Percentiles rank a stretch among this genome's conserved stretches.
Conservation (phyloP, 2,797 vertebrate species). For the Rhadinocentrus ornatus region DNA sequence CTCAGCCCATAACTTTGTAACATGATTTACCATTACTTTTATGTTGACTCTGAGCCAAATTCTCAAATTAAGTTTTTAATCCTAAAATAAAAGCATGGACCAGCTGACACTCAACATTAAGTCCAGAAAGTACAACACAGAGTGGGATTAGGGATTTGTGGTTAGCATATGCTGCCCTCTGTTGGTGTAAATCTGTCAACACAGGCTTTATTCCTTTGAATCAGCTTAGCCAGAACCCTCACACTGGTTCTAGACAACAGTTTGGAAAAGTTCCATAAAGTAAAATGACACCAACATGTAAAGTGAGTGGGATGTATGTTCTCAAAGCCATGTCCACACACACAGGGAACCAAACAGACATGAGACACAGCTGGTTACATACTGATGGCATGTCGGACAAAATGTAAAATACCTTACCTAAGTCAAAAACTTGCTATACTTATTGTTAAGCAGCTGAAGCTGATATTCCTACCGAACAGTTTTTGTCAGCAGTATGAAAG, state of each 20-base stretch:
- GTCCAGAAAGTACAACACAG: neutral
- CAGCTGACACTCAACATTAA: neutral
- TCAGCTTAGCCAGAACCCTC: neutral
- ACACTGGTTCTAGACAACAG: conserved; percentile 12
- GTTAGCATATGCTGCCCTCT: conserved; percentile 62
- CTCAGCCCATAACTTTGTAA: neutral
- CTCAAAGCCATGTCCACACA: conserved; percentile 40
- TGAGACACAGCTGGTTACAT: conserved; percentile 35
- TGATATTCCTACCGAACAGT: neutral
- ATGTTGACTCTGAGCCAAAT: neutral
- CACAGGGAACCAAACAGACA: conserved; percentile 23
- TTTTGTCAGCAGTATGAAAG: conserved; percentile 17
- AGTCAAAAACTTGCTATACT: conserved; percentile 25
- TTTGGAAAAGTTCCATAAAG: conserved; percentile 37
- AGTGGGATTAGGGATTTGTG: neutral
- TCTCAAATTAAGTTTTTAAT: neutral
- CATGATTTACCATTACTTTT: neutral
- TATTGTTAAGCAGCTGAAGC: conserved; percentile 17
- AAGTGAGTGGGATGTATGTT: conserved; percentile 48
- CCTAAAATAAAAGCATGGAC: neutral
- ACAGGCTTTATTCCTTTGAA: conserved; percentile 3
- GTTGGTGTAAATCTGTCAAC: conserved; percentile 31
- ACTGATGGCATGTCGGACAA: conserved; percentile 32
- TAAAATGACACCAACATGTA: conserved; percentile 48
- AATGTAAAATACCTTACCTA: conserved; percentile 27